These are phyloP conservation scores for Cacoxenus indagator DNA, from an alignment of 2,888 invertebrate species.

Conservation along the genomic window DNA sequence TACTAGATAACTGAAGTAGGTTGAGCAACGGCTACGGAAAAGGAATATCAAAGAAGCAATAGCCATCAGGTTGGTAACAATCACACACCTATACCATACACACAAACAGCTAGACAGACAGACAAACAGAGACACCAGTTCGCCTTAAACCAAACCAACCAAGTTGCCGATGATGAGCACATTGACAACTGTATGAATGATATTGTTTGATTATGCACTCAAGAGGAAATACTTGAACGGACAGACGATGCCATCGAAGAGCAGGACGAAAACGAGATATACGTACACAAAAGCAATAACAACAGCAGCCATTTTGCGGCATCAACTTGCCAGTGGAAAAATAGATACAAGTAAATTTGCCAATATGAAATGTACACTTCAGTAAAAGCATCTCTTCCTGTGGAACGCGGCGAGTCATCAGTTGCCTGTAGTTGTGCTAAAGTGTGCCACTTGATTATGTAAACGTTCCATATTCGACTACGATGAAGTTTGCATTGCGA, in stretches of 20 bases:
- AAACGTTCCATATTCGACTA: not conserved
- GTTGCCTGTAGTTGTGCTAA: not conserved
- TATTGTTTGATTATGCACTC: slow-evolving; percentile 12
- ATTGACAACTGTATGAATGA: not conserved
- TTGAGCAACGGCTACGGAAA: too few species aligned
- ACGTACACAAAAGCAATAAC: not conserved
- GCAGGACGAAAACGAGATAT: too few species aligned
- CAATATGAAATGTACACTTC: not conserved
- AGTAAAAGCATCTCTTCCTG: not conserved
- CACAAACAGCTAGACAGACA: too few species aligned
- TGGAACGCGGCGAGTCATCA: not conserved
- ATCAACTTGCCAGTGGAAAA: not conserved
- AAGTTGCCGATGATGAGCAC: not conserved
- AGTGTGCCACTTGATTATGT: slow-evolving; percentile 6
- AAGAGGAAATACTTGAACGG: not conserved
- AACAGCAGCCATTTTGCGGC: not conserved
- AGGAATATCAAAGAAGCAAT: too few species aligned
- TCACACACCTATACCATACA: too few species aligned
- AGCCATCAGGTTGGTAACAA: too few species aligned
- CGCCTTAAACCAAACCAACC: not conserved
- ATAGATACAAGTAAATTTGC: not conserved
- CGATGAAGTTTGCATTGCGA: too few species aligned
- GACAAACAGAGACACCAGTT: not conserved
- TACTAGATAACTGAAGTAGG: too few species aligned
- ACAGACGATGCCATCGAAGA: not conserved